Conservation (phyloP, 2,113 vertebrate species). For the Diadophis punctatus region DNA sequence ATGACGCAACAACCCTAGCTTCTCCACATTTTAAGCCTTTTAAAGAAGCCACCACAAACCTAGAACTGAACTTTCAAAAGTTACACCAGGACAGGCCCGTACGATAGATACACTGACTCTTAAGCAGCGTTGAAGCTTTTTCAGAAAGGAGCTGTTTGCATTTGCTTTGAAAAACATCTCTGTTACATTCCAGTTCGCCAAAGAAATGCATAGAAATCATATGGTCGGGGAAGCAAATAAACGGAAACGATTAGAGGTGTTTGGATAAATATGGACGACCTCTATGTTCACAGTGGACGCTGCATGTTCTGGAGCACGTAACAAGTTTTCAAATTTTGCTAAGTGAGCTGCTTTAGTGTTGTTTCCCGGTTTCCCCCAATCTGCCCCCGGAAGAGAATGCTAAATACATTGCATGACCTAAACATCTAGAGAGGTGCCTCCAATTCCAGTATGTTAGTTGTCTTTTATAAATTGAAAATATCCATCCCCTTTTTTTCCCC, state of each 20-base stretch:
- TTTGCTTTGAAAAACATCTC: neutral
- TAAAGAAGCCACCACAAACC: neutral
- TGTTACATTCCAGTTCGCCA: neutral
- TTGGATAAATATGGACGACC: neutral
- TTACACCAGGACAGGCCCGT: neutral
- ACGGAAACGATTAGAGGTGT: neutral
- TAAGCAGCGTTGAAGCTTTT: neutral
- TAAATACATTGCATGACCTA: neutral
- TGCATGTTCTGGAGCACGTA: neutral
- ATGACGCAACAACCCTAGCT: neutral
- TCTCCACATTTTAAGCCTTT: neutral
- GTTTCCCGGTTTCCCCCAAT: neutral
- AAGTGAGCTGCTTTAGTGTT: neutral
- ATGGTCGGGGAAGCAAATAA: neutral
- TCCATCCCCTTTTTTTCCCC: neutral
- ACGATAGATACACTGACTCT: neutral
- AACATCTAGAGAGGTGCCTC: neutral
- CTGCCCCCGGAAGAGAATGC: neutral
- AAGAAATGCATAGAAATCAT: neutral
- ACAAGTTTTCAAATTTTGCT: neutral
- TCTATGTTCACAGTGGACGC: neutral
- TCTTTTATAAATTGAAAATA: neutral
- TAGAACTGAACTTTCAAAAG: neutral
- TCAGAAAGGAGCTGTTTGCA: neutral
- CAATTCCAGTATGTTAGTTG: neutral